Evolutionary conservation across 2,113 vertebrate genomes (phyloP), one percentile per base, ranked within the genome.

Genomic region (Murina feae): DNA sequence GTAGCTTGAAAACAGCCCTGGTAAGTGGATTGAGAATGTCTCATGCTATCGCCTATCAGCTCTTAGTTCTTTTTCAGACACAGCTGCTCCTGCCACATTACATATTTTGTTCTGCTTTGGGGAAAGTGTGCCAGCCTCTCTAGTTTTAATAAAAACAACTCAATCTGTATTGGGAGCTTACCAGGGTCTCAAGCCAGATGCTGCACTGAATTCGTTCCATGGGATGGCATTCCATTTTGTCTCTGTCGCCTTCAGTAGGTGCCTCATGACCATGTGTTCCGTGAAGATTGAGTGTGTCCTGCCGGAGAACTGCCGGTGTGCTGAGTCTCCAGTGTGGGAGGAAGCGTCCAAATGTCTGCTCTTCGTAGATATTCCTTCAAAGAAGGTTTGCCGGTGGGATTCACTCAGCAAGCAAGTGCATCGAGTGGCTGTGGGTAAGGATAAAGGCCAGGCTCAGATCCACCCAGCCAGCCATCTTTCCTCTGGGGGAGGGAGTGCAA

Each of bases 241-340:
- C 55, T 95, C 80, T 89, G 55, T 80, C 89, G 7, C n/a, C 74
- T 63, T 88, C 83, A 23, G 25, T 32, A 95, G 90, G n/a, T 81
- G n/a, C 37, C 47, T 51, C 12, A 12, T 65, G 94, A 97, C 68
- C 47, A 99, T 99, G 99, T 98, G 99, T 0, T 98, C 98, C 6
- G 20, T 99, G 39, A 98, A 98, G 96, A 97, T 99, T 4, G 98
- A 99, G 87, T 99, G 98, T 71, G 93, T 99, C 6, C 97, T 98
- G 93, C 96, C 78, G 8, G 97, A 97, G 72, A 93, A 96, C 9
- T 98, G 91, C 96, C 20, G 95, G 86, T 75, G 99, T 23, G 99
- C 98, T 28, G 99, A 99, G 96, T 99, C 99, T 35, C 99, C 99
- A 0, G 96, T 99, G 47, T 99, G 99, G 99, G 99, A 99, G 75